Conservation (phyloP, 2,888 invertebrate species). For the Acrobasis consociella region DNA sequence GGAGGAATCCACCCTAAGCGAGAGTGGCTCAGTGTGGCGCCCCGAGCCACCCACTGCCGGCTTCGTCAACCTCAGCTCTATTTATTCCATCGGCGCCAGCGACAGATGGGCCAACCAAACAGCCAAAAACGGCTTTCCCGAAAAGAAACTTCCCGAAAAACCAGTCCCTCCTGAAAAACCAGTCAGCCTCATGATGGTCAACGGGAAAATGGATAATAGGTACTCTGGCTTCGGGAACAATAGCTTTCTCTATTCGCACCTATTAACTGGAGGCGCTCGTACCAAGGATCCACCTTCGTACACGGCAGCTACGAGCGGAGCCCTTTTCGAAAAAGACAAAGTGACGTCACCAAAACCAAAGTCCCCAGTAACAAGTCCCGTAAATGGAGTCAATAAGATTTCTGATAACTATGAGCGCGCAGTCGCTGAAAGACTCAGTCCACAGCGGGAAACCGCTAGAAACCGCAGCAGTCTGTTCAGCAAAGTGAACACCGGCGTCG, state of each 20-base stretch:
- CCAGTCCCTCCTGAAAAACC: constrained; percentile 77
- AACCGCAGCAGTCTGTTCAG: constrained; percentile 71
- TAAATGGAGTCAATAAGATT: constrained; percentile 74
- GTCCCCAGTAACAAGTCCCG: constrained; percentile 64
- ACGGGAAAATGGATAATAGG: constrained; percentile 72
- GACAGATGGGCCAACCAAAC: constrained; percentile 55
- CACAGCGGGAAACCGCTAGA: constrained; percentile 61
- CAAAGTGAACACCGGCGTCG: constrained; percentile 73
- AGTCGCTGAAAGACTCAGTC: constrained; percentile 69
- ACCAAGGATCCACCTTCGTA: constrained; percentile 72
- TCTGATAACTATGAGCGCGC: constrained; percentile 78
- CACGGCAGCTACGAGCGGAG: constrained; percentile 61
- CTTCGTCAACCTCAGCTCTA: constrained; percentile 75
- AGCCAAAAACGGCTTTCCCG: constrained; percentile 57
- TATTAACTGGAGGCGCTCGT: constrained; percentile 60
- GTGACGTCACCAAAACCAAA: constrained; percentile 55
- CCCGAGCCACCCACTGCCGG: constrained; percentile 44
- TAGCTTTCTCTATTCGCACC: constrained; percentile 75
- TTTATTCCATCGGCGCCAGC: constrained; percentile 65
- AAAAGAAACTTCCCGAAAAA: constrained; percentile 66
- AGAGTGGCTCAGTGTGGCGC: constrained; percentile 45
- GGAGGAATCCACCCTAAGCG: constrained; percentile 71
- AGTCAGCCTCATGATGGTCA: constrained; percentile 76
- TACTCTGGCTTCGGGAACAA: constrained; percentile 71
- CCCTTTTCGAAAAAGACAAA: constrained; percentile 55